Evolutionary conservation across 2,888 invertebrate species (phyloP), one percentile per base, ranked within the genome.

Genomic region (Maniola hyperantus): DNA sequence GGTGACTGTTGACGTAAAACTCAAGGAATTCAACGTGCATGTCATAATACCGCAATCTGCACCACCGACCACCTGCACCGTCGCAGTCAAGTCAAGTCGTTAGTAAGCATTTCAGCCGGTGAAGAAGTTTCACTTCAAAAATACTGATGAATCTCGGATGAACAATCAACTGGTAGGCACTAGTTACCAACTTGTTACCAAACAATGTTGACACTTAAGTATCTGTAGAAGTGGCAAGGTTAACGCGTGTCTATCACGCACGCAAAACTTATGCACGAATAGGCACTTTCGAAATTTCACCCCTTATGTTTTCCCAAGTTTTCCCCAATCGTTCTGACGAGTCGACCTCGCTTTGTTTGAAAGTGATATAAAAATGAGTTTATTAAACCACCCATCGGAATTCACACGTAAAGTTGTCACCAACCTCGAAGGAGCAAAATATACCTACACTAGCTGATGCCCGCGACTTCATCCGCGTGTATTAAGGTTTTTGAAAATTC

Each of bases 211-310:
- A 39, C 20, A 39, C 46, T 34, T 15, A 59, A 59, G 59, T 34
- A 20, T 59, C 59, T 6, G 20, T 48, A 33, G 18, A 48, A 59
- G 59, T 34, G 59, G 61, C 50, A 10, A 39, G 18, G 36, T 36
- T 61, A 61, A 61, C 50, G 61, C 50, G 34, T 50, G 7, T 5
- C n/a, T 51, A 61, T 61, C 61, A 61, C 61, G 61, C 61, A 61
- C 61, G 18, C 33, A 61, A 51, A 61, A 61, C 61, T 61, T 61
- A 39, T 26, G 61, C 61, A 61, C 50, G 61, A 39, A 61, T 51
- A 61, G 34, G 34, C 61, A 50, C 61, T 61, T 61, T 20, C 13
- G 34, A 39, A 61, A 36, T 20, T 42, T 20, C 57, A 42, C 36
- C 50, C 46, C 59, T 15, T 34, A 33, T 34, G 33, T 59, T 33